Evolutionary conservation across 1,140 invertebrate genomes (phyloP).

Genomic region (Drosophila parvula): DNA sequence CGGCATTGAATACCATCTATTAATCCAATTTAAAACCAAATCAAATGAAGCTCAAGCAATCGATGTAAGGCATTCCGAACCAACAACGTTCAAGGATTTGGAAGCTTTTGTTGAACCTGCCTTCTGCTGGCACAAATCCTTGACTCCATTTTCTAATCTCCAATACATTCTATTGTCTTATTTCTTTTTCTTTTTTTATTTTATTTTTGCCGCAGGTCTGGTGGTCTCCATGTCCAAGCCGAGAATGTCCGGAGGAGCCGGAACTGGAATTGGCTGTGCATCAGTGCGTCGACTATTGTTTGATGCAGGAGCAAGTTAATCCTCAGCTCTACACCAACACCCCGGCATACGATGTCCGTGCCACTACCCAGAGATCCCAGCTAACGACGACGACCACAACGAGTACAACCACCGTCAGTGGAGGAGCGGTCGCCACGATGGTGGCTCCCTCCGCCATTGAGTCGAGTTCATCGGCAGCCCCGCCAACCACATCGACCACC

Average conservation of each 20-base stretch:
- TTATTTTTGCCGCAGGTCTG: conserved; percentile 85
- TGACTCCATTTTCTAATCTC: conserved; percentile 28
- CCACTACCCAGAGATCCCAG: conserved; percentile 26
- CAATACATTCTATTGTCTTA: conserved; percentile 24
- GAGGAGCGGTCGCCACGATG: conserved; percentile 30
- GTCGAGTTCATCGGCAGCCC: conserved; percentile 15
- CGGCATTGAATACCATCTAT: background rate
- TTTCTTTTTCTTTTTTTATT: background rate
- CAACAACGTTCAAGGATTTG: conserved; percentile 4
- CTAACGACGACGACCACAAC: conserved; percentile 33
- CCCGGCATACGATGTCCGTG: conserved; percentile 59
- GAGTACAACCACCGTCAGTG: conserved; percentile 9
- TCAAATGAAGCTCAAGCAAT: conserved; percentile 11
- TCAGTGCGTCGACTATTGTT: conserved; percentile 89
- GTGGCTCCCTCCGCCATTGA: conserved; percentile 1
- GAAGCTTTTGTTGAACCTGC: background rate
- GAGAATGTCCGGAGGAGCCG: conserved; percentile 90
- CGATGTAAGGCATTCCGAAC: conserved; percentile 18
- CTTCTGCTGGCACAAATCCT: conserved; percentile 26
- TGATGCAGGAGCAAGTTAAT: conserved; percentile 84
- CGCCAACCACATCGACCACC: conserved; percentile 43
- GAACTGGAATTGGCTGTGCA: conserved; percentile 89
- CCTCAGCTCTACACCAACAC: conserved; percentile 74
- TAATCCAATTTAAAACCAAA: conserved; percentile 10
- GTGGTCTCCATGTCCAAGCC: conserved; percentile 91